phyloP scores from a whole-genome alignment of 1,140 invertebrate genomes.

The Thrips palmi region DNA sequence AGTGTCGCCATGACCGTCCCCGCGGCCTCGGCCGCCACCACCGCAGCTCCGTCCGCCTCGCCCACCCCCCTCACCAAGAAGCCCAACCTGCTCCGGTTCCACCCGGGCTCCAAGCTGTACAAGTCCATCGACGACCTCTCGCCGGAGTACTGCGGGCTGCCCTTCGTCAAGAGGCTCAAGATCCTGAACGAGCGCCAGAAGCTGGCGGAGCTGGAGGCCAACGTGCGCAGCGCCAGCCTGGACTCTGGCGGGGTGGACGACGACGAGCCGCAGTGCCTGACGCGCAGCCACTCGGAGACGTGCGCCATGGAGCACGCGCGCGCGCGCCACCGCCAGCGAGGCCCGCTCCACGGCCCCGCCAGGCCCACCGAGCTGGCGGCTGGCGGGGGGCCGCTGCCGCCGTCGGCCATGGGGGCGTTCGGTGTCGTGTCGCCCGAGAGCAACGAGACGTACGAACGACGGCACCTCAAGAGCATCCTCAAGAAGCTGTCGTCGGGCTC shows the following conservation, averaged over 20 bases:
- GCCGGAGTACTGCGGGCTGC: conserved; percentile 70
- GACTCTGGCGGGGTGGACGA: conserved; percentile 57
- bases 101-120: conserved; percentile 25
- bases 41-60: no score
- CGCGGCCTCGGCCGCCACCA: no score
- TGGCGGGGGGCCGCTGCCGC: not conserved
- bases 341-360: not conserved
- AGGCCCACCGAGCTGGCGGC: not conserved
- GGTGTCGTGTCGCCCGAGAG: conserved; percentile 44
- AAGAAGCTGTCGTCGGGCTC: conserved; percentile 45
- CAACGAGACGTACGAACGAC: conserved; percentile 64
- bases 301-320: conserved; percentile 31
- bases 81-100: no score
- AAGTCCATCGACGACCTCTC: conserved; percentile 66
- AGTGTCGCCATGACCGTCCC: no score
- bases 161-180: conserved; percentile 74
- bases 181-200: conserved; percentile 76
- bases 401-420: not conserved
- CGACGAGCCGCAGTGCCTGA: conserved; percentile 26
- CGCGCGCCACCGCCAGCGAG: no score
- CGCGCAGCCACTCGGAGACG: conserved; percentile 41
- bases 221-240: conserved; percentile 54
- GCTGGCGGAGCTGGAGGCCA: conserved; percentile 56
- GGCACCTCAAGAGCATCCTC: conserved; percentile 65
- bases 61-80: no score